Percentiles rank a stretch among this genome's conserved stretches.
phyloP scores from a whole-genome alignment of 1,140 invertebrate genomes.

The Rhopalosiphum maidis region DNA sequence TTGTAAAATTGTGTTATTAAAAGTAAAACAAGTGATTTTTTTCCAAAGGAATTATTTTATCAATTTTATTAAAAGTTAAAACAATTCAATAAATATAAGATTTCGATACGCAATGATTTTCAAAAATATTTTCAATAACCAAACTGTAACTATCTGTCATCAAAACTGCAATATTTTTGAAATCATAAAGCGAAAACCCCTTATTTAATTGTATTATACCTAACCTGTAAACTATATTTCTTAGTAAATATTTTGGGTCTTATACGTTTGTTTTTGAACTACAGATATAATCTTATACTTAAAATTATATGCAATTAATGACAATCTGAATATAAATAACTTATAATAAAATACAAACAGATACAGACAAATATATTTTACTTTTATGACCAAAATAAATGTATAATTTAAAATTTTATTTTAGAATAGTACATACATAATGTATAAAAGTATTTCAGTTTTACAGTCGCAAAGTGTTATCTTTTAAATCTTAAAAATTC shows the following conservation, averaged over 20 bases:
- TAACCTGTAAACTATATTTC: neutral
- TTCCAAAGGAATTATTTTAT: neutral
- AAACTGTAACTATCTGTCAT: neutral
- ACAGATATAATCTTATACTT: neutral
- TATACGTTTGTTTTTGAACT: neutral
- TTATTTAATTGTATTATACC: neutral
- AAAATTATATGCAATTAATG: neutral
- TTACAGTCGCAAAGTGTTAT: too few relatives aligned
- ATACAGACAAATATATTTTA: neutral
- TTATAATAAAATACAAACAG: neutral
- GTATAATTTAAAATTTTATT: neutral
- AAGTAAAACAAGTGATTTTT: neutral
- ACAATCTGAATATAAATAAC: neutral
- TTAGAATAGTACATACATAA: neutral
- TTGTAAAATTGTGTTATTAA: neutral
- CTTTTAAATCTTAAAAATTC: too few relatives aligned
- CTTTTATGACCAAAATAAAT: constrained; percentile 12
- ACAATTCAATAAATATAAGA: neutral
- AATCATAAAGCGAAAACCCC: neutral
- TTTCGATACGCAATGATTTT: neutral
- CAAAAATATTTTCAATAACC: neutral
- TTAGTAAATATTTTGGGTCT: too few relatives aligned
- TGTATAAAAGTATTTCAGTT: neutral
- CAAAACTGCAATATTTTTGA: neutral
- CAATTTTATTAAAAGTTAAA: neutral